Evolutionary conservation across 2,888 invertebrate species (phyloP).

Genomic region (Spisula solida): DNA sequence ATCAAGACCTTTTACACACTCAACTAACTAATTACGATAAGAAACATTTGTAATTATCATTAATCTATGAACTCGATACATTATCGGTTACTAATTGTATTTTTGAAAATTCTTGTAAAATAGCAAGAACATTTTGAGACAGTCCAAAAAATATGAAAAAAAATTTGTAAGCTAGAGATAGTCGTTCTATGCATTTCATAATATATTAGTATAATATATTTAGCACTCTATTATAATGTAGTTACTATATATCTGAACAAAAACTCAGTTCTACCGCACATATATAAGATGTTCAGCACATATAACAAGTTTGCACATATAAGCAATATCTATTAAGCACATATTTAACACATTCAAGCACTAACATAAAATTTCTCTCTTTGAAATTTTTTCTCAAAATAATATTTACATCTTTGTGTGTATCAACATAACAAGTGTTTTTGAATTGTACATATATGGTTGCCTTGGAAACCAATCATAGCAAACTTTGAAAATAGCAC

Average conservation of each 20-base stretch:
- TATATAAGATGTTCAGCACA: background rate
- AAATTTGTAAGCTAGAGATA: background rate
- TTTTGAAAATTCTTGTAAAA: background rate
- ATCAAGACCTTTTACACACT: background rate
- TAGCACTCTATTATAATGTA: background rate
- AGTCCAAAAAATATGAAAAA: background rate
- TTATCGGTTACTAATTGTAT: background rate
- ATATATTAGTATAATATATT: background rate
- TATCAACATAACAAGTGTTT: conserved; percentile 9
- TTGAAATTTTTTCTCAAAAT: background rate
- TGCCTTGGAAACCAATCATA: background rate
- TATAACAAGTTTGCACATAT: background rate
- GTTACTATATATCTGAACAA: background rate
- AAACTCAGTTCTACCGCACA: background rate
- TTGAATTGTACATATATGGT: background rate
- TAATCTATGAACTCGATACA: too few species aligned
- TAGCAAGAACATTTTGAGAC: background rate
- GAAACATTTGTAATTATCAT: background rate
- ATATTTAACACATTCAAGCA: background rate
- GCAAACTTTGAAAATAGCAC: background rate
- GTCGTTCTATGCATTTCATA: background rate
- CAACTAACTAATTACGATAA: background rate
- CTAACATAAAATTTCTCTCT: background rate
- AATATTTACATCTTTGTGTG: conserved; percentile 15
- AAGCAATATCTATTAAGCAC: conserved; percentile 10